phyloP scores from a whole-genome alignment of 2,888 invertebrate species.

The Uropetala carovei region DNA sequence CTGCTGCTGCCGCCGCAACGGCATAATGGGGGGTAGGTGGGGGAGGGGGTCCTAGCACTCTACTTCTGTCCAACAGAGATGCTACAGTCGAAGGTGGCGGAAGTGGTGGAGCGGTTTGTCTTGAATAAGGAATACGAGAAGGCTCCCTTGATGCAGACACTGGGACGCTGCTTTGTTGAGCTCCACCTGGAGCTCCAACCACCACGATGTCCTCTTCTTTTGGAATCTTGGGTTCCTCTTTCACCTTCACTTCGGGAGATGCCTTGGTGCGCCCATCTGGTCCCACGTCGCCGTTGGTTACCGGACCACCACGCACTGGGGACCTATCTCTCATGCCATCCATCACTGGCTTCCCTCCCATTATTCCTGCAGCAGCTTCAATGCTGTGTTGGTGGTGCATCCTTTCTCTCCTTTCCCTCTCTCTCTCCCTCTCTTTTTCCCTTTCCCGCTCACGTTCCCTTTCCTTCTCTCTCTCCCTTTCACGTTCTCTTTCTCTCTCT shows the following conservation, averaged over 20 bases:
- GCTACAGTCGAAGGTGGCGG: constrained; percentile 47
- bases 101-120: constrained; percentile 22
- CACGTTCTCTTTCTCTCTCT: constrained; percentile 66
- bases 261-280: constrained; percentile 50
- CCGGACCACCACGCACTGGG: constrained; percentile 40
- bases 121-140: constrained; percentile 33
- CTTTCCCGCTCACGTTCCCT: constrained; percentile 73
- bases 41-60: constrained; percentile 46
- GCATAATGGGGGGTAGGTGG: constrained; percentile 45
- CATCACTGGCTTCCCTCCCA: constrained; percentile 48
- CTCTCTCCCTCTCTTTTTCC: constrained; percentile 74
- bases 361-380: constrained; percentile 17
- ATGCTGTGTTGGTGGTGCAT: constrained; percentile 74
- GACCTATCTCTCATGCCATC: constrained; percentile 54
- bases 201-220: constrained; percentile 54
- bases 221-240: constrained; percentile 41
- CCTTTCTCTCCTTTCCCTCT: constrained; percentile 78
- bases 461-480: constrained; percentile 69
- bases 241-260: constrained; percentile 49
- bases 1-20: constrained; percentile 52
- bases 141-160: constrained; percentile 1
- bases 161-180: background rate
- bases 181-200: background rate
- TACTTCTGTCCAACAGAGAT: constrained; percentile 58
- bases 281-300: constrained; percentile 49